Evolutionary conservation across 2,797 vertebrate genomes (phyloP), one percentile per base, ranked within the genome.

Genomic region (Microctenopoma stevenorrisi): DNA sequence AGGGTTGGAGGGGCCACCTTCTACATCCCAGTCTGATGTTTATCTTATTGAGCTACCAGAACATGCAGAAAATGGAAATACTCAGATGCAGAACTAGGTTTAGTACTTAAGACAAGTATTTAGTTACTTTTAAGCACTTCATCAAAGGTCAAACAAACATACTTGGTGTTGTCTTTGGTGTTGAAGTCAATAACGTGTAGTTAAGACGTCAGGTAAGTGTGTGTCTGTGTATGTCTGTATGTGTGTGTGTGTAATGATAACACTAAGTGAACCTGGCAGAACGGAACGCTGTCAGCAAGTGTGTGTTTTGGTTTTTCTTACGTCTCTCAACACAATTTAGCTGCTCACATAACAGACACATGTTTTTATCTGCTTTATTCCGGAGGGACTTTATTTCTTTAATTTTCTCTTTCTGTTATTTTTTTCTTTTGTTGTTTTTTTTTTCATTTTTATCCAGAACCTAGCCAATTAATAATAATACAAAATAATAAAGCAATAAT

Each of bases 131-230:
- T 15, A 14, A 43, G 40, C 40, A 15, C 13, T 15, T 13, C 40
- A 43, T 5, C 40, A 43, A 40, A 43, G 40, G 40, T 43, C 40
- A 13, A 38, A 38, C 7, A 38, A 2, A 38, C 37, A 38, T 11
- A 74, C 64, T 71, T 77, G 58, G 6, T 74, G 71, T 64, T 78
- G 65, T 58, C 61, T 26, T 79, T 59, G 60, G 76, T 61, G 28
- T 42, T 59, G 46, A 33, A 25, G 7, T n/a, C 40, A 18, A 37
- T 66, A 22, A 7, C 33, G 22, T 33, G 52, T 52, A 28, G 7
- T 42, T 35, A 18, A 51, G 54, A 60, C 48, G 56, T 52, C 1
- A 4, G 44, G 37, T 60, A 48, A 58, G 37, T 51, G 60, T 46
- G 48, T 43, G 55, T 5, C 37, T 42, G 38, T 25, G n/a, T 33